These are phyloP conservation scores for roundworm (Caenorhabditis elegans) DNA, from an alignment of 1,140 invertebrate species.

Conservation along the genomic window WBcel235 BX284603.4:2530001-2530500, in stretches of 20 bases:
- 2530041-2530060: no score
- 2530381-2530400: no score
- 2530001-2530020: no score
- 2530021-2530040: no score
- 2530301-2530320: constrained; percentile 49
- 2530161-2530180: no score
- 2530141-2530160: no score
- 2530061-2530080: no score
- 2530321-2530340: constrained; percentile 50
- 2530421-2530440: neutral
- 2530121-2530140: no score
- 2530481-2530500: constrained; percentile 23
- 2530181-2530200: neutral
- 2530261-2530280: constrained; percentile 57
- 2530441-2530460: neutral
- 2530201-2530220: no score
- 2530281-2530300: constrained; percentile 58
- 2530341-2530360: constrained; percentile 39
- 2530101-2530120: no score
- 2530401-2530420: neutral
- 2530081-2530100: no score
- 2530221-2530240: constrained; percentile 51
- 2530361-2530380: no score
- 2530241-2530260: constrained; percentile 64
- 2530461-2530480: neutral